These are phyloP conservation scores for Eriocheir sinensis DNA, from an alignment of 1,140 invertebrate species.

Conservation along the genomic window DNA sequence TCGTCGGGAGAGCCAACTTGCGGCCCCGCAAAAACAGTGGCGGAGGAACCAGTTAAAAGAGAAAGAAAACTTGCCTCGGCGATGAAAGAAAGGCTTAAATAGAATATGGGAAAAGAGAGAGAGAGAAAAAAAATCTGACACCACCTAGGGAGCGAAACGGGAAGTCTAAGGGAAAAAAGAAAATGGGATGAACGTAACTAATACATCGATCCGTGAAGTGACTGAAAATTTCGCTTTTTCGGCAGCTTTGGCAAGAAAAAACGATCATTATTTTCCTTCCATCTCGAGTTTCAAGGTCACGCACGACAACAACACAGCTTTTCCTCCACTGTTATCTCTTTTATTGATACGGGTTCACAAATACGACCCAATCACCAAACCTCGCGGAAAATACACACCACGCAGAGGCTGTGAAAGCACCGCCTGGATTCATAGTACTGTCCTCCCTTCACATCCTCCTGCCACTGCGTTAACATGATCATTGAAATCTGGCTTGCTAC, in stretches of 20 bases:
- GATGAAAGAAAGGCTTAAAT: neutral
- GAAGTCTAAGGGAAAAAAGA: neutral
- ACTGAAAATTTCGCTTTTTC: constrained; percentile 7
- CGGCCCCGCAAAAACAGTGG: constrained; percentile 24
- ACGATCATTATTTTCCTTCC: neutral
- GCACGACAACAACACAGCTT: neutral
- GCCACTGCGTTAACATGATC: neutral
- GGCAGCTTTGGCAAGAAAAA: neutral
- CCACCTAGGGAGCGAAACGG: neutral
- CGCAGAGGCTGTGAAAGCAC: too few relatives aligned
- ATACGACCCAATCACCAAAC: neutral
- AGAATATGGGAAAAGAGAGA: constrained; percentile 7
- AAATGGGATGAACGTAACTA: neutral
- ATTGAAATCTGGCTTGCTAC: neutral
- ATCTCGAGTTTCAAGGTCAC: neutral
- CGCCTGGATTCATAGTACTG: neutral
- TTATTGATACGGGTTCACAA: neutral
- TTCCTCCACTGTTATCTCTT: neutral
- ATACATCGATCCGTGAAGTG: neutral
- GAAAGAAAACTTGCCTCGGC: neutral
- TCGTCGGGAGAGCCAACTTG: neutral
- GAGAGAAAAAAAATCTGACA: too few relatives aligned
- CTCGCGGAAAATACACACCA: neutral
- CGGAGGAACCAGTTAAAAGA: too few relatives aligned
- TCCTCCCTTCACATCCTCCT: neutral